Evolutionary conservation across 64 coral and sea anemone genomes (phyloP).

Genomic region (Acropora tenuis): DNA sequence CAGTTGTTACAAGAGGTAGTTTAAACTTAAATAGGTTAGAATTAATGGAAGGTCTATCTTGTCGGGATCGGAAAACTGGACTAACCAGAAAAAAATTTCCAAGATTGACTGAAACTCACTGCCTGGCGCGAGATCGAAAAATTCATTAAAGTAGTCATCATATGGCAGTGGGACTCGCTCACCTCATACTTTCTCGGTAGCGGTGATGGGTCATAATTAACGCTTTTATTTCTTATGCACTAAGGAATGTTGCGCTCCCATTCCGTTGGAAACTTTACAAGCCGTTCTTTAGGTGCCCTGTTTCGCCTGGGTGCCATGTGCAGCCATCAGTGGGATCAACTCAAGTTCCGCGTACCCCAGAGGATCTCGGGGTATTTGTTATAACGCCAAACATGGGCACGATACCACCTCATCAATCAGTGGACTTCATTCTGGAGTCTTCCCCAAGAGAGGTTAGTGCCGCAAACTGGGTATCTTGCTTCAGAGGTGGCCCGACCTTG

Average conservation of each 20-base stretch:
- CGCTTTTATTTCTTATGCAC: no score
- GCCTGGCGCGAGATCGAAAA: no score
- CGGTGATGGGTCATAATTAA: no score
- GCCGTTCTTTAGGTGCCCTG: conserved; percentile 68
- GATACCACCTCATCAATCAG: conserved; percentile 78
- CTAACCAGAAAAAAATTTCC: no score
- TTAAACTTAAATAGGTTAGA: no score
- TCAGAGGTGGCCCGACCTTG: not conserved
- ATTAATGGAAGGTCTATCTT: no score
- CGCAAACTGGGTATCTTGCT: not conserved
- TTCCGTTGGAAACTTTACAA: conserved; percentile 95
- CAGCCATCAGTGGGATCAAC: not conserved
- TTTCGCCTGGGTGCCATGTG: not conserved
- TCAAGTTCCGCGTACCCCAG: conserved; percentile 50
- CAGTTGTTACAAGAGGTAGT: no score
- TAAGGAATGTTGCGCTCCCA: conserved; percentile 85
- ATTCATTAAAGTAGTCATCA: no score
- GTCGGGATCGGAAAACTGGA: no score
- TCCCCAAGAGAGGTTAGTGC: conserved; percentile 71
- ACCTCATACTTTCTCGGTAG: no score
- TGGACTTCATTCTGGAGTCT: conserved; percentile 81
- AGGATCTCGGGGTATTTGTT: conserved; percentile 64
- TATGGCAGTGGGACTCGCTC: no score
- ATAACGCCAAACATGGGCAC: conserved; percentile 88
- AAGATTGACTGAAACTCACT: no score